A percentile compares a stretch with the other conserved stretches of the same genome.
These are phyloP conservation scores for Sycophila texana DNA, from an alignment of 2,888 invertebrate genomes.

Conservation along the genomic window DNA sequence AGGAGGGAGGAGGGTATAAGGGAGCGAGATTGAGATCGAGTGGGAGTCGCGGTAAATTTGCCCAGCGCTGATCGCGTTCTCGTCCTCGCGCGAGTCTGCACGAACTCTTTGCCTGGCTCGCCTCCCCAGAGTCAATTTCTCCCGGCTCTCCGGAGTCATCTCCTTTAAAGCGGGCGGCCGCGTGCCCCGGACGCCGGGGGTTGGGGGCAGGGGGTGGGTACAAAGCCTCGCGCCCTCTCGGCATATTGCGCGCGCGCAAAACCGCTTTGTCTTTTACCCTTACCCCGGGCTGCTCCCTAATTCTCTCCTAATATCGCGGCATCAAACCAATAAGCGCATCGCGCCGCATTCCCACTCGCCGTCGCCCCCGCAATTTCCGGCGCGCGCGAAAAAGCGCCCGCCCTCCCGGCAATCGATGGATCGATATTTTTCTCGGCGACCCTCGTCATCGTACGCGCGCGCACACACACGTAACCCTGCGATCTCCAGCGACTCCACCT, in stretches of 20 bases:
- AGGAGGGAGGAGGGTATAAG: too few relatives aligned
- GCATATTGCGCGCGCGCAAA: constrained; percentile 50
- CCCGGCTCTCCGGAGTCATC: constrained; percentile 43
- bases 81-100: not conserved
- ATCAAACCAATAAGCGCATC: constrained; percentile 55
- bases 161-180: constrained; percentile 46
- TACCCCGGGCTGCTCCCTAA: constrained; percentile 43
- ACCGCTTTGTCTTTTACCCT: constrained; percentile 53
- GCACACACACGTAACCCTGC: too few relatives aligned
- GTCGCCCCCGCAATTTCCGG: constrained; percentile 51
- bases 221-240: constrained; percentile 16
- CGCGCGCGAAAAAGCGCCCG: constrained; percentile 36
- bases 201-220: not conserved
- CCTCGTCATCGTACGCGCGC: too few relatives aligned
- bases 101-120: not conserved
- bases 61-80: not conserved
- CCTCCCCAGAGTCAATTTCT: constrained; percentile 47
- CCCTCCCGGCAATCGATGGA: constrained; percentile 46
- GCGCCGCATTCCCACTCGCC: constrained; percentile 30
- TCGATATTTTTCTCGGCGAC: constrained; percentile 52
- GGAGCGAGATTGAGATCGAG: constrained; percentile 36
- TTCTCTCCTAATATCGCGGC: constrained; percentile 57
- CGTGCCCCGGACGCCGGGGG: too few relatives aligned
- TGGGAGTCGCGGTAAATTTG: constrained; percentile 45
- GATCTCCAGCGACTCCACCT: too few relatives aligned